These are phyloP conservation scores for Capitella teleta DNA, from an alignment of 1,140 invertebrate species.

Conservation along the genomic window DNA sequence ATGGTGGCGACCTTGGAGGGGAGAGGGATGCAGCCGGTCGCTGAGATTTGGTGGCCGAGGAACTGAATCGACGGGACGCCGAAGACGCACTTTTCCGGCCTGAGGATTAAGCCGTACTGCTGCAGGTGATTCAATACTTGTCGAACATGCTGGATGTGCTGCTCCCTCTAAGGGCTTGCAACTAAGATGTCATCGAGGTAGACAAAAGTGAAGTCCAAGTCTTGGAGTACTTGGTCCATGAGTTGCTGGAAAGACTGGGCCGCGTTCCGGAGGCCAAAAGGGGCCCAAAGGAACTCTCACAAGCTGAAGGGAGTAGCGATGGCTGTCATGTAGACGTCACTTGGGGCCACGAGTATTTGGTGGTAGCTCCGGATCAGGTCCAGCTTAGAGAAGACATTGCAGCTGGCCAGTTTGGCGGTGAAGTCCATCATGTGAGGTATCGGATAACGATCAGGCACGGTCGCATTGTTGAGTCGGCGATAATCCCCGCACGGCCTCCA, in stretches of 20 bases:
- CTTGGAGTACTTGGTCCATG: background rate
- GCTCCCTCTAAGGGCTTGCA: too few species aligned
- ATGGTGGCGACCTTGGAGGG: too few species aligned
- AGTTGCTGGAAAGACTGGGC: background rate
- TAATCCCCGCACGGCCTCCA: constrained; percentile 43
- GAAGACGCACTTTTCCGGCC: too few species aligned
- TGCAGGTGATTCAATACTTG: too few species aligned
- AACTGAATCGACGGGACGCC: too few species aligned
- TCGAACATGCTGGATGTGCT: too few species aligned
- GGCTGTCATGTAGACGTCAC: constrained; percentile 14
- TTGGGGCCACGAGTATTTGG: constrained; percentile 13
- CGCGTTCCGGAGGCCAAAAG: constrained; percentile 1
- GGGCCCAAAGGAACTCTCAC: constrained; percentile 15
- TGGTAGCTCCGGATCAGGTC: constrained; percentile 14
- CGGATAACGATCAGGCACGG: constrained; percentile 21
- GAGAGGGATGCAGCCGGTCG: too few species aligned
- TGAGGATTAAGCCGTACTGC: too few species aligned
- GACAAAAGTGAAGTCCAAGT: too few species aligned
- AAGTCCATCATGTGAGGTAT: constrained; percentile 21
- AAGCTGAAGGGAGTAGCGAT: constrained; percentile 17
- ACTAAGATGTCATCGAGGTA: too few species aligned
- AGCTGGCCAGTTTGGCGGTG: constrained; percentile 9
- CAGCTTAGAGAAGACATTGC: constrained; percentile 13
- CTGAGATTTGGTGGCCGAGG: too few species aligned
- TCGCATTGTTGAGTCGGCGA: constrained; percentile 36